Conservation (phyloP, 2,797 vertebrate species). For the Chelon auratus region DNA sequence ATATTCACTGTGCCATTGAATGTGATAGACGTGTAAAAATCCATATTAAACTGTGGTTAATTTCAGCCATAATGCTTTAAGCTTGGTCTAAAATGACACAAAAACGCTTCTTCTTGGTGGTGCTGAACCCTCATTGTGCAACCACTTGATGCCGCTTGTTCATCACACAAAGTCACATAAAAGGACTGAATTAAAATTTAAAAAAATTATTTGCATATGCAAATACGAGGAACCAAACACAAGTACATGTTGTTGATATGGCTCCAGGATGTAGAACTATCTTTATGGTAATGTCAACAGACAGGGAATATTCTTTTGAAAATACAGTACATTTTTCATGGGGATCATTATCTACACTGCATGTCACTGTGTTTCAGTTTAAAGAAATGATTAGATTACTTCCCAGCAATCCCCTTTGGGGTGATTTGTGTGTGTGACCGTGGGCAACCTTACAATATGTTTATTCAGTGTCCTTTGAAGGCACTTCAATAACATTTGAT, state of each 20-base stretch:
- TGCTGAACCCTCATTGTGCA: conserved; percentile 75
- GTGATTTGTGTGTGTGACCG: conserved; percentile 71
- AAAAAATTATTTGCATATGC: conserved; percentile 81
- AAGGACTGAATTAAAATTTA: conserved; percentile 73
- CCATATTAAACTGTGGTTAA: conserved; percentile 80
- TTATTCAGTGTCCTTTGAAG: conserved; percentile 78
- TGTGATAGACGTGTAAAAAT: conserved; percentile 73
- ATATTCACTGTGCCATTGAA: conserved; percentile 72
- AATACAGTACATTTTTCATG: conserved; percentile 80
- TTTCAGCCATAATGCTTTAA: conserved; percentile 72
- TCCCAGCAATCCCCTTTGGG: conserved; percentile 76
- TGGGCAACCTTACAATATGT: conserved; percentile 78
- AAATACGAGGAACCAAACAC: conserved; percentile 77
- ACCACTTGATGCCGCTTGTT: conserved; percentile 83
- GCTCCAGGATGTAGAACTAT: conserved; percentile 81
- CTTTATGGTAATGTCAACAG: conserved; percentile 84
- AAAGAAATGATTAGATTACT: conserved; percentile 81
- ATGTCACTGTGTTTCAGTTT: conserved; percentile 77
- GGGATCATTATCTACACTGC: conserved; percentile 82
- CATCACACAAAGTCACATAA: conserved; percentile 82
- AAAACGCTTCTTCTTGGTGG: conserved; percentile 72
- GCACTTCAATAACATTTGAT: conserved; percentile 73
- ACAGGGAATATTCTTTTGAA: conserved; percentile 78
- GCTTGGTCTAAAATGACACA: conserved; percentile 76
- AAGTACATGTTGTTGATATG: conserved; percentile 82